phyloP scores from a whole-genome alignment of 2,888 invertebrate genomes.

The Pyrrhia umbra region DNA sequence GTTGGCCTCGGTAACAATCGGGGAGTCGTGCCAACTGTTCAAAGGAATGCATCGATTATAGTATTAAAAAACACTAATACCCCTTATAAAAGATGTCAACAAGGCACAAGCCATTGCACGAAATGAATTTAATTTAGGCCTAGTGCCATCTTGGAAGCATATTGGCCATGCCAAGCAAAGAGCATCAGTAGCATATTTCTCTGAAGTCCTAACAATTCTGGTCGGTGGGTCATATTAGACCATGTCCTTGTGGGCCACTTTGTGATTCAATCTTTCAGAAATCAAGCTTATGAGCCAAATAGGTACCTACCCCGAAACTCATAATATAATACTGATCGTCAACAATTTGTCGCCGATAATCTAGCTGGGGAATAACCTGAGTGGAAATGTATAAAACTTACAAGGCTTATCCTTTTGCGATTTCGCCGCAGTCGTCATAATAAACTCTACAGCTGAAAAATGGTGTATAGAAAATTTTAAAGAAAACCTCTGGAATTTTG shows the following conservation, averaged over 20 bases:
- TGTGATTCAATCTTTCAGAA: background rate
- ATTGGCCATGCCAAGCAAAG: too few species aligned
- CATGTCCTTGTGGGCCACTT: too few species aligned
- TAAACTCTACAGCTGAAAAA: constrained; percentile 58
- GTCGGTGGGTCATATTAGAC: too few species aligned
- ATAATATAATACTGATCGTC: constrained; percentile 14
- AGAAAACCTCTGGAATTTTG: constrained; percentile 77
- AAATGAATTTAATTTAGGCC: too few species aligned
- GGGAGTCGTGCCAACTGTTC: constrained; percentile 69
- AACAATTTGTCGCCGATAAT: constrained; percentile 5
- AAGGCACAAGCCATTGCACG: background rate
- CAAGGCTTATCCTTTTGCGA: constrained; percentile 80
- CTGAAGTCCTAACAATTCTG: too few species aligned
- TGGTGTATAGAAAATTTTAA: constrained; percentile 62
- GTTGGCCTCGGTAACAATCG: constrained; percentile 81
- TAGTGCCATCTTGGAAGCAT: too few species aligned
- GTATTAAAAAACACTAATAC: too few species aligned
- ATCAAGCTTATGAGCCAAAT: background rate
- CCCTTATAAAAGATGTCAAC: background rate
- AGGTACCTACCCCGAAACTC: background rate
- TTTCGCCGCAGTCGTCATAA: constrained; percentile 79
- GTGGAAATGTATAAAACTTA: constrained; percentile 67
- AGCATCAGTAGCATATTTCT: too few species aligned
- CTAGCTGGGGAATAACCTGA: background rate
- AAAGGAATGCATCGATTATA: too few species aligned